Base-by-base conservation (phyloP, 1,140 invertebrate genomes). In the Brachionus asplanchnoidis region DNA sequence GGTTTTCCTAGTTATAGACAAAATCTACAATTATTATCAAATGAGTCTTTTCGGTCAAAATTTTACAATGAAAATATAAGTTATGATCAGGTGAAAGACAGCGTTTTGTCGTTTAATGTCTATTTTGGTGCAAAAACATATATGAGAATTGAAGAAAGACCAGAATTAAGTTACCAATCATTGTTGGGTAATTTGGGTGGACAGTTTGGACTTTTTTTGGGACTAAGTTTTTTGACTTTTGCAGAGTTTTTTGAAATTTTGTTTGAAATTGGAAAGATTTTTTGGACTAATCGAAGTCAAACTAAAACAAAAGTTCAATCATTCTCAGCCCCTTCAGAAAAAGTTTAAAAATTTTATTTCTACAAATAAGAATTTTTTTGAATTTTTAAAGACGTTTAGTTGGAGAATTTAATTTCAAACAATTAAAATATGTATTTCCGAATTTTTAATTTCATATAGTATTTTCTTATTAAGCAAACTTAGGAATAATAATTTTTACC, bases 221-320 rank as follows among this genome's bases (percentile, higher is more conserved):
- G 79, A 36, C n/a, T 82, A 4, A 82, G 79, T 82, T 42, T 82
- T 42, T 56, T 82, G n/a, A 65, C 20, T 65, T 60, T 68, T 82
- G 79, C 65, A 4, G 79, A 82, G 40, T 9, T 82, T 11, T 2
- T 82, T 20, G 79, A 82, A 68, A 42, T 82, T 65, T 36, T 82
- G 6, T 44, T 82, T 14, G 79, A 82, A 65, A n/a, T 44, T n/a
- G 7, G 26, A 14, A 56, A 28, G 0, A 65, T 80, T 42, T 73
- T 73, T 42, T 42, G 0, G 20, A 32, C 0, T 68, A 68, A 68
- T 68, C 66, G 66, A 32, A 68, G 2, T 2, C 12, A 32, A 14
- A 68, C 32, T 7, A 36, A 36, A 36, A 36, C 32, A 36, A 7
- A 36, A 36, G 32, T 36, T 6, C 32, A 36, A 36, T 7, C 32